Evolutionary conservation across 2,888 invertebrate genomes (phyloP), one percentile per base, ranked within the genome.

Genomic region (Timema cristinae): DNA sequence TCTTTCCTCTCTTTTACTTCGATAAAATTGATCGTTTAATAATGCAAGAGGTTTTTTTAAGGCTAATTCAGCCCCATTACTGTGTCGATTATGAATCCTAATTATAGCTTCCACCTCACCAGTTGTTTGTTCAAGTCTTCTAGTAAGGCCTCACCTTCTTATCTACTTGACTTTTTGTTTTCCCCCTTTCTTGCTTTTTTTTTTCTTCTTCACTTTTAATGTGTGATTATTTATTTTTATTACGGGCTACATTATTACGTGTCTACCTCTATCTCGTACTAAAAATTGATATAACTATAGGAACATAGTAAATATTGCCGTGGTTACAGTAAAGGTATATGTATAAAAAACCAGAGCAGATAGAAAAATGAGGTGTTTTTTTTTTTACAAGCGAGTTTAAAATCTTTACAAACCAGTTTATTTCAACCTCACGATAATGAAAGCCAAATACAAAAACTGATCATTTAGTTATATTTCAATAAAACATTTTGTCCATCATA

Each of bases 61-160:
- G 68, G 68, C 61, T 73, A 73, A 73, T 71, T 73, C 68, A 48
- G 16, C 50, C 47, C 68, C 66, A 73, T 73, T 71, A 73, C 52
- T 16, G 50, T 13, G 66, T 70, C 61, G 70, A 69, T 73, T 69
- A 70, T 73, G 61, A 56, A 50, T 67, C 68, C 66, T 73, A 73
- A 73, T 71, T 61, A 73, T 68, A 68, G 71, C 73, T 73, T 71
- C 70, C 73, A 71, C 67, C 52, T 32, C 63, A 10, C 63, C 63
- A 49, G 66, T 70, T 73, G 73, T 73, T 73, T 73, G 68, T 56
- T 71, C 68, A 59, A 50, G 6, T 71, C 50, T 50, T 61, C 59
- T 50, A 16, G 15, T 16, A 51, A 50, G 32, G 50, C 50, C 50
- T 48, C 50, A 13, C 50, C 32, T 70, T 63, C 51, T 63, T 70